These are phyloP conservation scores for Eulemur mongoz DNA, from an alignment of 2,797 vertebrate genomes.

Conservation along the genomic window DNA sequence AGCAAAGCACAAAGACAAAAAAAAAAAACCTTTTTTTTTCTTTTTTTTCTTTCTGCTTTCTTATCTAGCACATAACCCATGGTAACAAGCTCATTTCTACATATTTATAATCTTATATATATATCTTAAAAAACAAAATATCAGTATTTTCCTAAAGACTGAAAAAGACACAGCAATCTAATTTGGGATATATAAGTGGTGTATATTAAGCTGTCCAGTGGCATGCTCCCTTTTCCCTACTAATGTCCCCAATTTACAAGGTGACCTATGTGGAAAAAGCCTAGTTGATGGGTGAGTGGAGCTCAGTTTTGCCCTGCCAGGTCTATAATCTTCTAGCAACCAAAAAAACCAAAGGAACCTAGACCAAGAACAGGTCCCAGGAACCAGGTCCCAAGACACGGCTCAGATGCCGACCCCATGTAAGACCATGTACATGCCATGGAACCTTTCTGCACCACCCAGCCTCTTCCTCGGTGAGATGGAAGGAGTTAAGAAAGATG, in stretches of 20 bases:
- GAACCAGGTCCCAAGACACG: not conserved
- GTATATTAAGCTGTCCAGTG: not conserved
- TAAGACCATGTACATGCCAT: not conserved
- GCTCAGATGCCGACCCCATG: not conserved
- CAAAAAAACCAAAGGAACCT: not conserved
- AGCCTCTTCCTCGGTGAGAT: not conserved
- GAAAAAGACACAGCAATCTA: not conserved
- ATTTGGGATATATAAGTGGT: not conserved
- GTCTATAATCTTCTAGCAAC: not conserved
- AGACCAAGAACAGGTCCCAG: not conserved
- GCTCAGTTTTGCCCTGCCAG: not conserved
- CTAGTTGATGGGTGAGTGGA: not conserved
- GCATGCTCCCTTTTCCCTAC: not conserved
- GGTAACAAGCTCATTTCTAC: not conserved
- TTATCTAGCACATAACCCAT: not conserved
- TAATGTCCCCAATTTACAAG: not conserved
- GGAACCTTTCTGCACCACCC: not conserved
- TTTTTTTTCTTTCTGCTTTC: not conserved
- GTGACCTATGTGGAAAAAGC: not conserved
- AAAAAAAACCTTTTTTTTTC: not conserved
- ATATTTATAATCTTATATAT: not conserved
- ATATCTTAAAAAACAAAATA: constrained; percentile 15
- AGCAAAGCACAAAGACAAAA: not conserved
- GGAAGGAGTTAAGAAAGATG: not conserved
- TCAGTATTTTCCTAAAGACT: not conserved